Evolutionary conservation across 2,888 invertebrate genomes (phyloP).

Genomic region (Perizoma flavofasciatum): DNA sequence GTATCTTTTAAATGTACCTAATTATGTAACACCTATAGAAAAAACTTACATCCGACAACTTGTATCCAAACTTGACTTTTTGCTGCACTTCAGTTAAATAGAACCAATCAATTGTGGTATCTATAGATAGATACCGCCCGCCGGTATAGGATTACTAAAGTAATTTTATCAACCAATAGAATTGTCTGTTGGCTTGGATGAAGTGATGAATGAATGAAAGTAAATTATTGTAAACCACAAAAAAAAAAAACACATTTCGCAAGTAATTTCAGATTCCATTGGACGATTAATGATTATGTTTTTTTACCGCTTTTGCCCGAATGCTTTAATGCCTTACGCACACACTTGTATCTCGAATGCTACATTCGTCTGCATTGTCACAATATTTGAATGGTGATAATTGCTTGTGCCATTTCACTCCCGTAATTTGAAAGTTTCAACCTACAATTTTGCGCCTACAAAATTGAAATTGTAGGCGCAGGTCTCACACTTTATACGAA

Average conservation of each 20-base stretch:
- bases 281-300: not conserved
- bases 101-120: not conserved
- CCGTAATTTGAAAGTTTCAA: slow-evolving; percentile 28
- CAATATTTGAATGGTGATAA: slow-evolving; percentile 35
- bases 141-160: too few relatives aligned
- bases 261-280: not conserved
- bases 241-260: too few relatives aligned
- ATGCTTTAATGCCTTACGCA: too few relatives aligned
- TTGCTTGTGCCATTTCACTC: slow-evolving; percentile 29
- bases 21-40: not conserved
- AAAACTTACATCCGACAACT: not conserved
- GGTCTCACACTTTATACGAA: too few relatives aligned
- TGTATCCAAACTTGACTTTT: not conserved
- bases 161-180: not conserved
- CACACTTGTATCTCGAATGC: not conserved
- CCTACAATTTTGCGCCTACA: too few relatives aligned
- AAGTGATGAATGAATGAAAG: not conserved
- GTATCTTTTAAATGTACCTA: not conserved
- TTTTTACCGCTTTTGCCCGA: too few relatives aligned
- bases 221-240: too few relatives aligned
- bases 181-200: not conserved
- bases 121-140: too few relatives aligned
- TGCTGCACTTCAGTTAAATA: not conserved
- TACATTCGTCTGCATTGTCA: slow-evolving; percentile 11
- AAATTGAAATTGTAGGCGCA: too few relatives aligned